phyloP scores from a whole-genome alignment of 2,888 invertebrate genomes.

The Caenorhabditis sp. region DNA sequence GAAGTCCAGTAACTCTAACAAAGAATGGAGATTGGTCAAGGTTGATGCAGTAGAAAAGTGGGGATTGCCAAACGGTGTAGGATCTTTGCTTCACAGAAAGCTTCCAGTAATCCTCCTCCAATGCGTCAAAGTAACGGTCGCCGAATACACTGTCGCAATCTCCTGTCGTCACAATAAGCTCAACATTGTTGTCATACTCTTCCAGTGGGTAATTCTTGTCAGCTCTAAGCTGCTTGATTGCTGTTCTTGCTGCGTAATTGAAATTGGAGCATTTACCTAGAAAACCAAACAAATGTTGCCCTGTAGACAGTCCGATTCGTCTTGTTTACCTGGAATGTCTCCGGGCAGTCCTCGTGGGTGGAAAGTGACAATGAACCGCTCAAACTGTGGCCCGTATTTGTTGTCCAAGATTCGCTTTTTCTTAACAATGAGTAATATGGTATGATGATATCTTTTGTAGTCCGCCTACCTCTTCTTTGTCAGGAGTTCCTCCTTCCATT shows the following conservation, averaged over 20 bases:
- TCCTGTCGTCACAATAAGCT: conserved; percentile 78
- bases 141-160: conserved; percentile 79
- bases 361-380: conserved; percentile 78
- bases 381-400: conserved; percentile 74
- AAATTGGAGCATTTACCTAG: conserved; percentile 79
- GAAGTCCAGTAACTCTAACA: conserved; percentile 77
- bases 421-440: conserved; percentile 58
- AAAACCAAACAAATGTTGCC: conserved; percentile 33
- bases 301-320: neutral
- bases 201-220: conserved; percentile 75
- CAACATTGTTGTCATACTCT: conserved; percentile 69
- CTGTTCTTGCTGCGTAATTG: conserved; percentile 76
- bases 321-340: conserved; percentile 76
- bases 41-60: conserved; percentile 79
- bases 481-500: conserved; percentile 79
- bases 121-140: conserved; percentile 78
- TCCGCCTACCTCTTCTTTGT: conserved; percentile 73
- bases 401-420: conserved; percentile 70
- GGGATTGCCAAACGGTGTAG: conserved; percentile 79
- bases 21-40: conserved; percentile 79
- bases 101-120: conserved; percentile 80
- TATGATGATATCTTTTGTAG: neutral
- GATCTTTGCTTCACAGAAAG: conserved; percentile 66
- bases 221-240: conserved; percentile 70
- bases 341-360: conserved; percentile 78